Conservation (phyloP, 2,113 vertebrate species). For the Mobula birostris region DNA sequence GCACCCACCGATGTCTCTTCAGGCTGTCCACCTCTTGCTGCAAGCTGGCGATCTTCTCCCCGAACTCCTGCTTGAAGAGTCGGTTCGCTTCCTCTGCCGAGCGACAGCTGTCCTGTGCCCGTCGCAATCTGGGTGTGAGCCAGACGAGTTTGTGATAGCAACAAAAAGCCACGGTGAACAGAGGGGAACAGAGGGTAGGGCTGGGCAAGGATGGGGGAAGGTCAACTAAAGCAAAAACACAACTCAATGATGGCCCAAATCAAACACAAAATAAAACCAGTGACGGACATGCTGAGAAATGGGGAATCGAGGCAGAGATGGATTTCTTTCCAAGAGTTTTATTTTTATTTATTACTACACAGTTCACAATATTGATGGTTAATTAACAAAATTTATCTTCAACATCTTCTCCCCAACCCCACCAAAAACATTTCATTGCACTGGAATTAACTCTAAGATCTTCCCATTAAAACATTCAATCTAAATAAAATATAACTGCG, state of each 20-base stretch:
- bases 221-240: slow-evolving; percentile 49
- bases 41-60: slow-evolving; percentile 92
- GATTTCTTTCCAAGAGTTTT: slow-evolving; percentile 57
- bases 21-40: slow-evolving; percentile 82
- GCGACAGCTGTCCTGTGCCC: slow-evolving; percentile 73
- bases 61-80: slow-evolving; percentile 96
- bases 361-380: slow-evolving; percentile 83
- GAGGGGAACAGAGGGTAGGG: slow-evolving; percentile 43
- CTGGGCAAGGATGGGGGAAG: slow-evolving; percentile 41
- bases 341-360: slow-evolving; percentile 86
- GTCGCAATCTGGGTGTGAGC: slow-evolving; percentile 87
- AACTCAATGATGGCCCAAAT: slow-evolving; percentile 50
- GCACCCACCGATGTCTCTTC: slow-evolving; percentile 69
- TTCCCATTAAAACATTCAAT: slow-evolving; percentile 45
- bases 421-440: neutral
- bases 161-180: slow-evolving; percentile 65
- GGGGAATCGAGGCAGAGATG: slow-evolving; percentile 71
- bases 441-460: slow-evolving; percentile 46
- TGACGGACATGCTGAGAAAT: slow-evolving; percentile 48
- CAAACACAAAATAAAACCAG: slow-evolving; percentile 39
- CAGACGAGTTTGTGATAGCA: slow-evolving; percentile 83
- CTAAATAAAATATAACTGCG: neutral
- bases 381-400: slow-evolving; percentile 72
- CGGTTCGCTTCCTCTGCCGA: slow-evolving; percentile 80
- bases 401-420: neutral